Evolutionary conservation across 2,113 vertebrate species (phyloP).

Genomic region (Catharus bicknelli): DNA sequence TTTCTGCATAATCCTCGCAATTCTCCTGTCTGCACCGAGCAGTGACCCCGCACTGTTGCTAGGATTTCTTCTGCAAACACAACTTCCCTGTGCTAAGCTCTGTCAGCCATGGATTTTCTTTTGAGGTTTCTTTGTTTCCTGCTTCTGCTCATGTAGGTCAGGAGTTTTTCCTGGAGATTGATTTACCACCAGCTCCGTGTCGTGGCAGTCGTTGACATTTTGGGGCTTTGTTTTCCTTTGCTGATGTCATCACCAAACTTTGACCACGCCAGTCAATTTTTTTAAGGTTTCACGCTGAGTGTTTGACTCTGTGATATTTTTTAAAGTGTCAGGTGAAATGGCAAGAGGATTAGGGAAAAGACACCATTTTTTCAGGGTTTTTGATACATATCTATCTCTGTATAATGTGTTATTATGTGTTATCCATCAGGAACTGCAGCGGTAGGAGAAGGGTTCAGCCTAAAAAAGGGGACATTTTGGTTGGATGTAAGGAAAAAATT

Average conservation of each 20-base stretch:
- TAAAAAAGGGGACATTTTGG: not conserved
- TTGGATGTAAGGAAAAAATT: not conserved
- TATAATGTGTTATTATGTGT: not conserved
- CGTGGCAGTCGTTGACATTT: not conserved
- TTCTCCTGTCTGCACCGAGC: constrained; percentile 12
- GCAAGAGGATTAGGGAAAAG: not conserved
- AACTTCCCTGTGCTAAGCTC: constrained; percentile 55
- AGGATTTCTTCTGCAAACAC: constrained; percentile 55
- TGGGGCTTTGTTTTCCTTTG: constrained; percentile 9
- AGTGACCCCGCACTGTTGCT: constrained; percentile 47
- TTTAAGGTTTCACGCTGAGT: not conserved
- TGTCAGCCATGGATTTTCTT: constrained; percentile 51
- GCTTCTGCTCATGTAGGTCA: constrained; percentile 57
- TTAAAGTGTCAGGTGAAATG: not conserved
- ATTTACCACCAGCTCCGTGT: not conserved
- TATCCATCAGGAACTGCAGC: not conserved
- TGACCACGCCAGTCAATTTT: not conserved
- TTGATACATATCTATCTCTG: not conserved
- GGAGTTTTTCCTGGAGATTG: constrained; percentile 45
- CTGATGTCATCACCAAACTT: constrained; percentile 1
- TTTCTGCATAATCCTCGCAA: constrained; percentile 56
- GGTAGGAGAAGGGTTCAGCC: not conserved
- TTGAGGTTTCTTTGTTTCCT: constrained; percentile 42
- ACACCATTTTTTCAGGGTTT: not conserved
- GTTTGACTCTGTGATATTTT: not conserved